Base-by-base conservation (phyloP, 1,140 invertebrate genomes). In the Bombus impatiens region DNA sequence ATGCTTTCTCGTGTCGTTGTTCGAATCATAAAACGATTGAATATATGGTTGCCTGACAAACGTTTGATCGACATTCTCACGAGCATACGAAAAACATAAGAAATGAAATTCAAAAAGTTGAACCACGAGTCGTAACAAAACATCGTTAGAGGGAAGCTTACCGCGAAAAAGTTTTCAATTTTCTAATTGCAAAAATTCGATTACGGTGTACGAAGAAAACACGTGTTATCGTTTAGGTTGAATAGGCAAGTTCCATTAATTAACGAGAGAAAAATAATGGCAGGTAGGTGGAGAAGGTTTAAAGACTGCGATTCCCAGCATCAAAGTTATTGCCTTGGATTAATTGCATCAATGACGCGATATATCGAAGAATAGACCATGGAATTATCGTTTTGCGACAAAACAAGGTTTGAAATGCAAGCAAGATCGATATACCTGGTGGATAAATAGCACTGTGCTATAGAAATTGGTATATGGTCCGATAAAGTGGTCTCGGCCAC, bases 401-500 rank as follows among this genome's bases (percentile, higher is more conserved):
- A 37, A n/a, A 22, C 35, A 40, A 75, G 65, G 75, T 65, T 82
- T 76, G 59, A 42, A 71, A 40, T 37, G 40, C 57, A 53, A 82
- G 47, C 57, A 35, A 75, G 81, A 82, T 82, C 81, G 81, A 82
- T 82, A 59, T 65, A 67, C 65, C 35, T 18, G 37, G 13, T 77
- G 72, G 32, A 75, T 77, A 83, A 83, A 83, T 74, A 83, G 37
- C 35, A 59, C 53, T 65, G 76, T 15, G 13, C 25, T 42, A 22
- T 67, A 67, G 72, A 77, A 83, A 67, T 28, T 22, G 22, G 37
- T 81, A 37, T 81, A 74, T 8, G 35, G 72, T 18, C 47, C 42
- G 72, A 77, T 77, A 77, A 68, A 83, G 72, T 83, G 72, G 42
- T 77, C 75, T 28, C 72, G 47, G 40, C 59, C 81, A 53, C 72